phyloP scores from a whole-genome alignment of 1,140 invertebrate species.

The Heliothis virescens region DNA sequence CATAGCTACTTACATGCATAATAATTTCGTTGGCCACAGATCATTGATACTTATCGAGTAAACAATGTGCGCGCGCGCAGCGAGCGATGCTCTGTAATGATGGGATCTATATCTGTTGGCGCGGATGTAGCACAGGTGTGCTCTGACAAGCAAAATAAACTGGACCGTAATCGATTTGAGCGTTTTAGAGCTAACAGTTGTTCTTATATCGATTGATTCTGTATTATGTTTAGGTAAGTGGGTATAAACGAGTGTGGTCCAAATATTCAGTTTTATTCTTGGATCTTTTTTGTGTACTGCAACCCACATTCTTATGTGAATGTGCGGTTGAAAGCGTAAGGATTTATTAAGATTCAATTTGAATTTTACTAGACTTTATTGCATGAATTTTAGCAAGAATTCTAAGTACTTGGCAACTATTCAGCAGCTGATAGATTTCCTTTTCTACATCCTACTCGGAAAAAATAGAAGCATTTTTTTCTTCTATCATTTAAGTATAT shows the following conservation, averaged over 20 bases:
- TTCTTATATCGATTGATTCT: conserved; percentile 67
- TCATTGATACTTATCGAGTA: conserved; percentile 64
- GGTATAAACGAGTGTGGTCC: conserved; percentile 54
- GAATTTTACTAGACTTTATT: neutral
- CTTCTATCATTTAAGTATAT: no score
- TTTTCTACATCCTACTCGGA: no score
- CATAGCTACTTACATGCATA: conserved; percentile 47
- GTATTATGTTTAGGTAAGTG: conserved; percentile 63
- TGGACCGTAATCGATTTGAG: conserved; percentile 77
- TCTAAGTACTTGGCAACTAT: neutral
- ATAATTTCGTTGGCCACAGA: conserved; percentile 54
- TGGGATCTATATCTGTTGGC: conserved; percentile 77
- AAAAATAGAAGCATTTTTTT: no score
- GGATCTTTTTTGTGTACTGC: conserved; percentile 49
- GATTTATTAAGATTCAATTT: conserved; percentile 36
- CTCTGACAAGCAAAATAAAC: conserved; percentile 80
- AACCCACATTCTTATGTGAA: conserved; percentile 27
- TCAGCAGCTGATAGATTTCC: no score
- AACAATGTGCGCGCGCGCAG: conserved; percentile 57
- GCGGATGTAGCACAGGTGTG: conserved; percentile 74
- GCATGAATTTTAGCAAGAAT: neutral
- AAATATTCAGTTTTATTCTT: conserved; percentile 56
- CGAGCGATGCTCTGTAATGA: conserved; percentile 61
- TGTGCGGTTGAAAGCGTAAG: conserved; percentile 25
- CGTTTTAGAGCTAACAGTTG: conserved; percentile 73